Conservation (phyloP, 2,113 vertebrate genomes). For the Gallinago undulata region DNA sequence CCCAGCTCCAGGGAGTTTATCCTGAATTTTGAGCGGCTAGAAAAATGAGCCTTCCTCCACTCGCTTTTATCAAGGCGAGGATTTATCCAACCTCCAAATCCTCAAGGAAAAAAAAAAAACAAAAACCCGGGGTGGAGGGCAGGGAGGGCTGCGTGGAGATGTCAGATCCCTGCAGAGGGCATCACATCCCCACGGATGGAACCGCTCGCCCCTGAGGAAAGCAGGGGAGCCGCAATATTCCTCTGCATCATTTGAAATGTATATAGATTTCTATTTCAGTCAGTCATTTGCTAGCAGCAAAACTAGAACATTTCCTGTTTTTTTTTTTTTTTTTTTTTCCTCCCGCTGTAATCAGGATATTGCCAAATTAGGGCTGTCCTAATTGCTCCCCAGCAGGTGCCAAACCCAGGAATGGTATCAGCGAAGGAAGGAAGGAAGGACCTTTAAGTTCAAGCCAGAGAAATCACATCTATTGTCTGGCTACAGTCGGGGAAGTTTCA, state of each 20-base stretch:
- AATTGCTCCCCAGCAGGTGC: conserved; percentile 78
- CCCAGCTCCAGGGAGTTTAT: neutral
- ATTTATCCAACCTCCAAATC: neutral
- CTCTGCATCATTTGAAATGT: conserved; percentile 61
- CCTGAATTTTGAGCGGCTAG: neutral
- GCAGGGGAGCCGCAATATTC: neutral
- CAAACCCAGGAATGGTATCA: conserved; percentile 61
- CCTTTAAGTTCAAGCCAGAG: conserved; percentile 40
- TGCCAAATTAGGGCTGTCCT: conserved; percentile 75
- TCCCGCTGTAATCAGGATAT: conserved; percentile 74
- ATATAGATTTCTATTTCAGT: conserved; percentile 73
- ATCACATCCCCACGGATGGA: neutral
- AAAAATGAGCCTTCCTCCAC: neutral
- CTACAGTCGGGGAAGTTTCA: neutral
- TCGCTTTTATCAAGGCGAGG: fast-evolving
- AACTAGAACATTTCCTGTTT: conserved; percentile 74
- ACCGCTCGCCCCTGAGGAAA: neutral
- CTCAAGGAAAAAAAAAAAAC: neutral
- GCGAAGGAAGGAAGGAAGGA: conserved; percentile 47
- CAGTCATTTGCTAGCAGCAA: conserved; percentile 69
- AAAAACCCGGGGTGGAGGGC: neutral
- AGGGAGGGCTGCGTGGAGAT: neutral
- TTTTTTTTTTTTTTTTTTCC: neutral
- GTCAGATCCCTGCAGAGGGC: conserved; percentile 74
- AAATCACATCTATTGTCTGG: conserved; percentile 54